phyloP scores from a whole-genome alignment of 2,888 invertebrate species.

The Lysandra bellargus region DNA sequence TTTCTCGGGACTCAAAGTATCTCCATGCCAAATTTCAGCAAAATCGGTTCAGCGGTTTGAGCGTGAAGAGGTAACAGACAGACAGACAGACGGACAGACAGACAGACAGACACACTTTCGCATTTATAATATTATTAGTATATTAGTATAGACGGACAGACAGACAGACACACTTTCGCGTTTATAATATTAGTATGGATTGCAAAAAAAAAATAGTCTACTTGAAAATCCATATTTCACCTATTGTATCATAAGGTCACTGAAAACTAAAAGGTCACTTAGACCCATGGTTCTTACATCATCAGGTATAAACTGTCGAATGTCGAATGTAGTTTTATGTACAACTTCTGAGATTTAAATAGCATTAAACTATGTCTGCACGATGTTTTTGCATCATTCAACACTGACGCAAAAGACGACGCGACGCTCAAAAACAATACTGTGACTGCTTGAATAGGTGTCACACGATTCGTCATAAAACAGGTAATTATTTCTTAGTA shows the following conservation, averaged over 20 bases:
- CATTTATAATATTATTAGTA: too few species aligned
- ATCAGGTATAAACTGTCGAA: neutral
- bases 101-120: too few species aligned
- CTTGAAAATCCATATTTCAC: neutral
- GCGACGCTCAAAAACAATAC: neutral
- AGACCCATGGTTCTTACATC: neutral
- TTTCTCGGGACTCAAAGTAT: too few species aligned
- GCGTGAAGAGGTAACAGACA: too few species aligned
- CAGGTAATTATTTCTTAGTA: neutral
- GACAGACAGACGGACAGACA: too few species aligned
- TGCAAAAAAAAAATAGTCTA: too few species aligned
- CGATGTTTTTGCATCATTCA: constrained; percentile 13
- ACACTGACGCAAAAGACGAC: constrained; percentile 9
- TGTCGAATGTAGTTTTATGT: neutral
- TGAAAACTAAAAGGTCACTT: too few species aligned
- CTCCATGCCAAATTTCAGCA: too few species aligned
- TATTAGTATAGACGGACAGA: too few species aligned
- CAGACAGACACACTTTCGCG: too few species aligned
- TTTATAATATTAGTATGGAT: too few species aligned
- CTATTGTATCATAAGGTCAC: neutral
- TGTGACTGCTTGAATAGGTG: neutral
- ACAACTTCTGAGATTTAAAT: neutral
- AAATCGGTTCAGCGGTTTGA: too few species aligned
- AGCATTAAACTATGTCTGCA: neutral
- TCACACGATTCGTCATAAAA: constrained; percentile 5